These are phyloP conservation scores for Labeo rohita DNA, from an alignment of 2,113 vertebrate species.

Conservation along the genomic window DNA sequence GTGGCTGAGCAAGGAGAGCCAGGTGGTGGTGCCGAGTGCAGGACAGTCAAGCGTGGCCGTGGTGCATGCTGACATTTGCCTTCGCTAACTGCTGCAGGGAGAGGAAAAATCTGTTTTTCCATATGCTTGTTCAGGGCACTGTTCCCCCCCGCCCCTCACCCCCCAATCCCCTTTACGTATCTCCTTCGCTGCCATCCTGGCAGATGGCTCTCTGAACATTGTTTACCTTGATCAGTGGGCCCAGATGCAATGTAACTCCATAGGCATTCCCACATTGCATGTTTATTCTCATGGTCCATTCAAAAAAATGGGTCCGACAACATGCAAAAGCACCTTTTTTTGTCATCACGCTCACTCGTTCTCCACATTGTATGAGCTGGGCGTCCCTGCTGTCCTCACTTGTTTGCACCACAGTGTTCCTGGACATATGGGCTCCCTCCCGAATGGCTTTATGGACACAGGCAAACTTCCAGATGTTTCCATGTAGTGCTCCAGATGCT, in stretches of 20 bases:
- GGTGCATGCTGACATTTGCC: constrained; percentile 91
- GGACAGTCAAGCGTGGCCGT: constrained; percentile 94
- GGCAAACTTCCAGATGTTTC: constrained; percentile 74
- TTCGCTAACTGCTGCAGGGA: constrained; percentile 90
- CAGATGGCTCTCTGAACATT: constrained; percentile 98
- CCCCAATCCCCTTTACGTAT: constrained; percentile 74
- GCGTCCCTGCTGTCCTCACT: constrained; percentile 27
- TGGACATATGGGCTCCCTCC: constrained; percentile 69
- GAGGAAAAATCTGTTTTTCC: constrained; percentile 99
- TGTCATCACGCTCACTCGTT: constrained; percentile 15
- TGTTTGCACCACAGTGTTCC: constrained; percentile 57
- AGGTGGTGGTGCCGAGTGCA: constrained; percentile 95
- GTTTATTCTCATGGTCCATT: constrained; percentile 63
- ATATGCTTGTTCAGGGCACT: constrained; percentile 95
- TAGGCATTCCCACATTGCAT: constrained; percentile 69
- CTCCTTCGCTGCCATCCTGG: constrained; percentile 79
- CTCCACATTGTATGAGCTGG: constrained; percentile 6
- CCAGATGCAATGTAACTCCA: constrained; percentile 87
- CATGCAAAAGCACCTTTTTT: neutral
- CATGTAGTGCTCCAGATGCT: constrained; percentile 67
- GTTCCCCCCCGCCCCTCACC: constrained; percentile 78
- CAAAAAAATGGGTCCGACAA: constrained; percentile 48
- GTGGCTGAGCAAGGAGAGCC: constrained; percentile 96
- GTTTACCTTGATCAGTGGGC: constrained; percentile 93
- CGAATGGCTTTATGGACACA: constrained; percentile 65